Percentiles rank a stretch among this genome's conserved stretches.
These are phyloP conservation scores for Rhegmatorhina hoffmannsi DNA, from an alignment of 2,113 vertebrate genomes.

Conservation along the genomic window DNA sequence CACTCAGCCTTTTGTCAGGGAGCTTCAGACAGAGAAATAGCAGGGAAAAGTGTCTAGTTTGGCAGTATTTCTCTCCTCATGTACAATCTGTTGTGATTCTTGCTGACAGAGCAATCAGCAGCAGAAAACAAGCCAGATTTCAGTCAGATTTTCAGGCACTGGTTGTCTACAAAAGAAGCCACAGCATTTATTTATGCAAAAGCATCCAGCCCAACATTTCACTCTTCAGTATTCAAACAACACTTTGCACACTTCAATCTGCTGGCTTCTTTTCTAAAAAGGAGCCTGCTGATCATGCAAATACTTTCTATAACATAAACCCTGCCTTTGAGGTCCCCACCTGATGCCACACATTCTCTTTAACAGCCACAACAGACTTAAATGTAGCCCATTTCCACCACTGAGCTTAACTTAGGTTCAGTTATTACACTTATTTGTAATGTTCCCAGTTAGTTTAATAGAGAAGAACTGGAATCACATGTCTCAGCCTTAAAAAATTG, in stretches of 20 bases:
- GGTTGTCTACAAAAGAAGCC: background rate
- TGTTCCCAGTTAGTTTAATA: background rate
- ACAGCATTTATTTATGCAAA: background rate
- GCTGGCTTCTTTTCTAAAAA: background rate
- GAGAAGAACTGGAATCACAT: background rate
- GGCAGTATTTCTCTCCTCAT: background rate
- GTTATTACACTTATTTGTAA: background rate
- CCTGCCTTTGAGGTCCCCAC: background rate
- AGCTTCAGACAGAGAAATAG: background rate
- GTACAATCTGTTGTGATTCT: background rate
- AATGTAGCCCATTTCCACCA: background rate
- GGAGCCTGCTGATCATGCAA: background rate
- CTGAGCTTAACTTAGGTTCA: background rate
- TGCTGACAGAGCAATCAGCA: background rate
- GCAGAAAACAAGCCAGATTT: background rate
- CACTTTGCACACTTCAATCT: background rate
- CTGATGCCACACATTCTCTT: background rate
- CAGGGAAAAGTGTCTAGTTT: background rate
- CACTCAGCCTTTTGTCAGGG: background rate
- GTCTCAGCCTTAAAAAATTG: background rate
- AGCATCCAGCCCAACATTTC: background rate
- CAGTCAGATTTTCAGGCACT: background rate
- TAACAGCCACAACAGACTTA: background rate
- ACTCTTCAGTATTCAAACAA: background rate
- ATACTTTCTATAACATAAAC: background rate